phyloP scores from a whole-genome alignment of 2,113 vertebrate genomes.

The Isurus oxyrinchus region DNA sequence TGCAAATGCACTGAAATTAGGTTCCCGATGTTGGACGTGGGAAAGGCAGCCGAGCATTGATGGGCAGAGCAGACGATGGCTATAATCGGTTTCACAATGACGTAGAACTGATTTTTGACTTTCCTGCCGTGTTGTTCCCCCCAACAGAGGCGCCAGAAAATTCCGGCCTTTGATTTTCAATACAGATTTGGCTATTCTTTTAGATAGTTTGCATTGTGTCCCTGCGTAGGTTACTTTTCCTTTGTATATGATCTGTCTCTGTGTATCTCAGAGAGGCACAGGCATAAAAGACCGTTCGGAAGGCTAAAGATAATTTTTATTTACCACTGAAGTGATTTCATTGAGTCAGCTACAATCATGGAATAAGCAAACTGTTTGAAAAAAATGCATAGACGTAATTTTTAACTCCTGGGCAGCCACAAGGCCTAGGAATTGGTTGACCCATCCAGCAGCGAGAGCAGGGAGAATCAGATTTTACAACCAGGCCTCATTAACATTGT shows the following conservation, averaged over 20 bases:
- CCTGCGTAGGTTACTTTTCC: not conserved
- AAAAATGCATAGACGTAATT: not conserved
- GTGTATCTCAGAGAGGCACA: not conserved
- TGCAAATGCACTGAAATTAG: too few relatives aligned
- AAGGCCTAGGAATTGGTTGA: too few relatives aligned
- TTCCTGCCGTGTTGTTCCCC: too few relatives aligned
- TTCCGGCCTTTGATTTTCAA: too few relatives aligned
- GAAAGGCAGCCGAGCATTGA: too few relatives aligned
- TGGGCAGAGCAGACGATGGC: too few relatives aligned
- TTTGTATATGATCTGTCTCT: not conserved
- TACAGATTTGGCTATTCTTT: too few relatives aligned
- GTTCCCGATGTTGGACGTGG: too few relatives aligned
- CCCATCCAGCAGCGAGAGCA: not conserved
- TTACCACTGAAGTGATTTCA: not conserved
- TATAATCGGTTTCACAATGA: too few relatives aligned
- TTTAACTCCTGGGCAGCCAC: not conserved
- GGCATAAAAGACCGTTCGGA: not conserved
- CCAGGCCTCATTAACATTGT: not conserved
- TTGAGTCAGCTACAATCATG: not conserved
- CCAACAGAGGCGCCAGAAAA: too few relatives aligned
- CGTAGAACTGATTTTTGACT: too few relatives aligned
- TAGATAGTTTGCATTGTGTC: not conserved
- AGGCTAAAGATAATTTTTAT: not conserved
- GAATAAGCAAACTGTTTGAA: not conserved
- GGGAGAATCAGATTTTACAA: not conserved